These are phyloP conservation scores for Galaxias olidus DNA, from an alignment of 2,797 vertebrate species.

Conservation along the genomic window DNA sequence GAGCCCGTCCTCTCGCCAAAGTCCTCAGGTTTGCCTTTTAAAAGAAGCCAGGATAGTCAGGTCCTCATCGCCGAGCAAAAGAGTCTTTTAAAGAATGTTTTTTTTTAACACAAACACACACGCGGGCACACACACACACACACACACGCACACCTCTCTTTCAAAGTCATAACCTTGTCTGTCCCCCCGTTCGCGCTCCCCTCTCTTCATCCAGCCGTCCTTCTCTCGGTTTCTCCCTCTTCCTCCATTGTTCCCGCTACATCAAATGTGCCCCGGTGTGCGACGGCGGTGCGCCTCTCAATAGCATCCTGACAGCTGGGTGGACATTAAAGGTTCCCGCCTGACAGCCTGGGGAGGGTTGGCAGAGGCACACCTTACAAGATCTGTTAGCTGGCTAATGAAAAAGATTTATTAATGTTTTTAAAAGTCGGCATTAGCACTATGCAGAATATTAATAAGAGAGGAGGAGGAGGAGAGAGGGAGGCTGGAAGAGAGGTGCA, in stretches of 20 bases:
- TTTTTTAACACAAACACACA: not conserved
- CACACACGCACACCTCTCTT: not conserved
- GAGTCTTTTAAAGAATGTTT: too few relatives aligned
- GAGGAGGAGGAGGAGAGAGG: too few relatives aligned
- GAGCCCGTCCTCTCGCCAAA: too few relatives aligned
- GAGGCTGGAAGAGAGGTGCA: too few relatives aligned
- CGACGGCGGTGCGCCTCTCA: constrained; percentile 7
- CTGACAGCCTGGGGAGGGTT: constrained; percentile 25
- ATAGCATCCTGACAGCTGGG: constrained; percentile 30
- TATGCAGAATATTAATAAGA: constrained; percentile 38
- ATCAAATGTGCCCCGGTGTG: constrained; percentile 24
- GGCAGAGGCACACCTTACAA: constrained; percentile 14
- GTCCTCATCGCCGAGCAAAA: too few relatives aligned
- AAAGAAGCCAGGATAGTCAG: too few relatives aligned
- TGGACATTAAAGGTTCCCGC: constrained; percentile 40
- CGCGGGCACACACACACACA: not conserved
- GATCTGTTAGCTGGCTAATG: constrained; percentile 36
- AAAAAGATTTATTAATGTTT: constrained; percentile 55
- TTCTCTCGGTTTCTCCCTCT: not conserved
- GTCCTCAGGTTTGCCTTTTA: too few relatives aligned
- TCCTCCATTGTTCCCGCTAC: constrained; percentile 23
- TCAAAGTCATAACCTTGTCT: constrained; percentile 20
- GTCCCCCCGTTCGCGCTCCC: not conserved
- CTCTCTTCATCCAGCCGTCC: not conserved
- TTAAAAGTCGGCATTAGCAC: constrained; percentile 43